Conservation (phyloP, 1,140 invertebrate species). For the Ridgeia piscesae region DNA sequence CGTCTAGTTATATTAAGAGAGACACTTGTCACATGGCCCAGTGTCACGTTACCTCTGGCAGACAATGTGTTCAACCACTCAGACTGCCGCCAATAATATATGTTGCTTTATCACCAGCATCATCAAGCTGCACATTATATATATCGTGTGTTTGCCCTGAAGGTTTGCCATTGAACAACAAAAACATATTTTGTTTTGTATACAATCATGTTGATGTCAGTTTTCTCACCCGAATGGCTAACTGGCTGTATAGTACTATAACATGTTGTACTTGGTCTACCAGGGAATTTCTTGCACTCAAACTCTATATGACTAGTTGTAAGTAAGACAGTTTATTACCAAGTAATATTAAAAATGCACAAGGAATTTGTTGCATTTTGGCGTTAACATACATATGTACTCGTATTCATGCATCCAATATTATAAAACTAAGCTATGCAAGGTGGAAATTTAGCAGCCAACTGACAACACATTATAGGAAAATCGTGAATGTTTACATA, state of each 20-base stretch:
- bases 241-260: neutral
- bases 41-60: neutral
- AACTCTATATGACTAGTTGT: slow-evolving; percentile 96
- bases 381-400: too few relatives aligned
- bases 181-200: neutral
- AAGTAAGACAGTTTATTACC: too few relatives aligned
- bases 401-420: too few relatives aligned
- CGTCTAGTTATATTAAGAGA: too few relatives aligned
- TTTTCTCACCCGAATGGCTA: slow-evolving; percentile 93
- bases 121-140: neutral
- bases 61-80: neutral
- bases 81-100: neutral
- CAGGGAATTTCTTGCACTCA: slow-evolving; percentile 89
- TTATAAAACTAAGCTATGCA: too few relatives aligned
- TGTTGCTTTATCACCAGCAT: neutral
- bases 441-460: too few relatives aligned
- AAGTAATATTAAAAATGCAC: too few relatives aligned
- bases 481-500: too few relatives aligned
- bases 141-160: neutral
- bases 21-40: too few relatives aligned
- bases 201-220: slow-evolving; percentile 67
- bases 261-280: slow-evolving; percentile 34
- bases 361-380: too few relatives aligned
- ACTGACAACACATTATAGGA: too few relatives aligned
- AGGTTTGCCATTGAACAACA: neutral